phyloP scores from a whole-genome alignment of 2,888 invertebrate genomes.

The Drosophila recens region DNA sequence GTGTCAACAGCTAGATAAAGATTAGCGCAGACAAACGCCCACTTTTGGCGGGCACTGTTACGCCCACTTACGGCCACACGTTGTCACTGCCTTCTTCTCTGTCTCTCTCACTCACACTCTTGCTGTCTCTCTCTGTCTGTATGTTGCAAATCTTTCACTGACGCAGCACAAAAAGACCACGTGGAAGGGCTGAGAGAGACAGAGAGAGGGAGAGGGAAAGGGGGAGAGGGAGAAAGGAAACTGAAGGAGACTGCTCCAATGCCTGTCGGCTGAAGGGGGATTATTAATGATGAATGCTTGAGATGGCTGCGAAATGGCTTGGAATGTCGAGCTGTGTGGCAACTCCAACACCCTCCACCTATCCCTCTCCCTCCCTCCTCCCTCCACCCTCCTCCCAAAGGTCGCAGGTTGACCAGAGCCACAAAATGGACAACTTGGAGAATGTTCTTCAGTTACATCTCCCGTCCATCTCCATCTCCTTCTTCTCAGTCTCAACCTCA shows the following conservation, averaged over 20 bases:
- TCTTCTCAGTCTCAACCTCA: neutral
- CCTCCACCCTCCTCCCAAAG: slow-evolving; percentile 22
- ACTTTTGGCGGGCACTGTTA: slow-evolving; percentile 70
- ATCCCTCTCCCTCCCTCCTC: neutral
- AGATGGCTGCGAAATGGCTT: slow-evolving; percentile 78
- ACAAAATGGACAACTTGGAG: slow-evolving; percentile 33
- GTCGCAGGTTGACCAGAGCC: slow-evolving; percentile 53
- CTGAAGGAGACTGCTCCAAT: slow-evolving; percentile 33
- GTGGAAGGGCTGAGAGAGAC: slow-evolving; percentile 25
- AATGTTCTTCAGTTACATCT: slow-evolving; percentile 1
- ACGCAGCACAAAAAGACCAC: slow-evolving; percentile 74
- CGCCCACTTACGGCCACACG: slow-evolving; percentile 69
- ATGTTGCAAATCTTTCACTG: slow-evolving; percentile 76
- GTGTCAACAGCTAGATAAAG: slow-evolving; percentile 83
- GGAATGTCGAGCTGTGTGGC: slow-evolving; percentile 60
- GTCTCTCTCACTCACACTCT: neutral
- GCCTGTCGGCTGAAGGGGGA: slow-evolving; percentile 58
- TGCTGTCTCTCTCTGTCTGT: slow-evolving; percentile 24
- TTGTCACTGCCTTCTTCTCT: slow-evolving; percentile 11
- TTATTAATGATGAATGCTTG: slow-evolving; percentile 79
- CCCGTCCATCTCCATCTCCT: neutral
- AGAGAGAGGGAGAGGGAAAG: no score
- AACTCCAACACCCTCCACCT: neutral
- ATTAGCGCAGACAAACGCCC: slow-evolving; percentile 80
- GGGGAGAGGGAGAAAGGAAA: neutral